Evolutionary conservation across 2,888 invertebrate genomes (phyloP).

Genomic region (Smittia aterrima): DNA sequence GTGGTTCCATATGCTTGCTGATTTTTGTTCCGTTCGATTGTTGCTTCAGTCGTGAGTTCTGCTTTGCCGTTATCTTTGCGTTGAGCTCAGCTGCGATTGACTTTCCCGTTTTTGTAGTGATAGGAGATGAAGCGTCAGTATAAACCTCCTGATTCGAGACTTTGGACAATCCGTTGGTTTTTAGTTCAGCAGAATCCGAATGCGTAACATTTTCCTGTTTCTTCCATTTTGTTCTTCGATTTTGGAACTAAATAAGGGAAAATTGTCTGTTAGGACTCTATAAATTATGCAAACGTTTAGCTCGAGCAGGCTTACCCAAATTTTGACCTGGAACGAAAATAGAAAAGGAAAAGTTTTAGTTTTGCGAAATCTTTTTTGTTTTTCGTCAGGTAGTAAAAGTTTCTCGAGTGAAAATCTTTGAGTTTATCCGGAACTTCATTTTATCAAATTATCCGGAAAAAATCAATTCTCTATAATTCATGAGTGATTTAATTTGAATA

Average conservation of each 20-base stretch:
- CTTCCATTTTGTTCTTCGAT: conserved; percentile 63
- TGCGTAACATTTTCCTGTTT: conserved; percentile 90
- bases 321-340: conserved; percentile 29
- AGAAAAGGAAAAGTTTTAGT: conserved; percentile 21
- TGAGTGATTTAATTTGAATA: background rate
- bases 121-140: background rate
- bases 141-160: conserved; percentile 2
- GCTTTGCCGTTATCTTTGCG: conserved; percentile 50
- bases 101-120: conserved; percentile 18
- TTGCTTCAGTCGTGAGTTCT: conserved; percentile 51
- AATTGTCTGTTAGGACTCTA: background rate
- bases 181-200: conserved; percentile 83
- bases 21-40: conserved; percentile 22
- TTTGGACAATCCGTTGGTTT: conserved; percentile 47
- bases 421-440: background rate
- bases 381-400: background rate
- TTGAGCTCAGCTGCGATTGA: conserved; percentile 46
- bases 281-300: background rate
- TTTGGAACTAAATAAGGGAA: conserved; percentile 51
- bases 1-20: conserved; percentile 33
- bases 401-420: background rate
- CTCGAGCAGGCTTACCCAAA: conserved; percentile 26
- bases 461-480: no score
- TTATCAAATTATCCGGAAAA: no score
- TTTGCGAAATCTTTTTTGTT: background rate